Percentiles rank a stretch among this genome's conserved stretches.
Evolutionary conservation across 2,113 vertebrate genomes (phyloP).

Genomic region (Argyrosomus japonicus): DNA sequence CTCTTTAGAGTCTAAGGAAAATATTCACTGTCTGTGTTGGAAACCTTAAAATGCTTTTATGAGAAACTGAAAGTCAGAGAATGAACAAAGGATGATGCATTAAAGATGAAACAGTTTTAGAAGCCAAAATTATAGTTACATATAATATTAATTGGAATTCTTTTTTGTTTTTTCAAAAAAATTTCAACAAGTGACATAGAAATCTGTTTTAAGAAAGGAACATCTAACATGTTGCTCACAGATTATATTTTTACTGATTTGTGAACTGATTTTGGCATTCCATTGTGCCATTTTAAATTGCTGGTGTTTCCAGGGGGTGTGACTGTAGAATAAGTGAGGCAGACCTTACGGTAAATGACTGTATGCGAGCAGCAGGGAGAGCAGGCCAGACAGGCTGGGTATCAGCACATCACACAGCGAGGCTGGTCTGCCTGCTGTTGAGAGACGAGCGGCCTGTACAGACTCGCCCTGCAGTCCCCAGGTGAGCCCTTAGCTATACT

Average conservation of each 20-base stretch:
- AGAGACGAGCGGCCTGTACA: constrained; percentile 54
- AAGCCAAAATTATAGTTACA: background rate
- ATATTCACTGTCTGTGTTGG: background rate
- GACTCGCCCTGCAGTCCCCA: constrained; percentile 64
- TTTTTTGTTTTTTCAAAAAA: background rate
- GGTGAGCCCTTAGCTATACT: constrained; percentile 60
- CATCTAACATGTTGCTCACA: too few relatives aligned
- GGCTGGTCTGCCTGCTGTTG: constrained; percentile 47
- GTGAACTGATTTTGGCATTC: background rate
- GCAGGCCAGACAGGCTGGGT: constrained; percentile 30
- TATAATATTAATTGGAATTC: background rate
- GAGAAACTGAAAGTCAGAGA: background rate
- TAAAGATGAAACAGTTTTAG: too few relatives aligned
- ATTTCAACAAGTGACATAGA: too few relatives aligned
- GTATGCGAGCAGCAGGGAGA: constrained; percentile 35
- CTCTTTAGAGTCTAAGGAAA: background rate
- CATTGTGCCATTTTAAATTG: background rate
- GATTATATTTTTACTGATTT: too few relatives aligned
- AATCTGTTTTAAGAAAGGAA: too few relatives aligned
- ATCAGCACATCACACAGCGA: constrained; percentile 56
- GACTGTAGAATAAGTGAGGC: background rate
- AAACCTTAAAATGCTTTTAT: background rate
- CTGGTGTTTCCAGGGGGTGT: background rate
- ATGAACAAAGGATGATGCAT: background rate
- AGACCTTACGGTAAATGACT: background rate